Evolutionary conservation across 2,888 invertebrate species (phyloP), one percentile per base, ranked within the genome.

Genomic region (Blastobasis lacticolella): DNA sequence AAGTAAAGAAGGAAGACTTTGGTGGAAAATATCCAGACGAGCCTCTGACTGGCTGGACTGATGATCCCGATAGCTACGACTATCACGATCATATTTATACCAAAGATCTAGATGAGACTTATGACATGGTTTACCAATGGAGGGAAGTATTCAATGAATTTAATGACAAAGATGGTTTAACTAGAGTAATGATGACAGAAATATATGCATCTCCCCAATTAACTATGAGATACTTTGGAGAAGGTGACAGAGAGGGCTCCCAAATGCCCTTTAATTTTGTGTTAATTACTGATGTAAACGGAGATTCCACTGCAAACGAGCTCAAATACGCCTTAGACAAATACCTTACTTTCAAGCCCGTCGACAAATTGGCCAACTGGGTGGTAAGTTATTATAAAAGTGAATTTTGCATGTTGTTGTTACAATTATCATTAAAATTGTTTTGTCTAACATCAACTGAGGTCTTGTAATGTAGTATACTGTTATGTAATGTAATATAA

Each of bases 231-330:
- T 95, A 92, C 71, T 95, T 94, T 64, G 90, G 90, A 1, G 83
- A 89, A 5, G 88, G 82, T 0, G 76, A 85, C 4, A 81, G 84
- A 1, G 71, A 79, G 38, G 94, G 94, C 9, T 89, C 93, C 3
- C 93, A 95, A 54, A 91, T 95, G 71, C 93, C 95, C 0, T 95
- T 95, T 68, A 95, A 95, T 74, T 95, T 95, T 70, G 88, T 91
- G 42, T 83, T 95, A 10, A 91, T 95, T 49, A 84, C 87, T 42
- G 89, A 92, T 56, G 79, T 93, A 1, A 84, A 88, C 58, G 75
- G 75, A 4, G 70, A 73, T 0, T 93, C 94, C 0, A 87, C 88
- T 45, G 92, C 93, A 4, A 68, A 78, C 41, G 90, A 92, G 61
- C 89, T 92, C 50, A 90, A 92, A 56, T 83, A 84, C 46, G 81